phyloP scores from a whole-genome alignment of 37 sponge, comb jelly and placozoan genomes.

The Theonella swinhoei region DNA sequence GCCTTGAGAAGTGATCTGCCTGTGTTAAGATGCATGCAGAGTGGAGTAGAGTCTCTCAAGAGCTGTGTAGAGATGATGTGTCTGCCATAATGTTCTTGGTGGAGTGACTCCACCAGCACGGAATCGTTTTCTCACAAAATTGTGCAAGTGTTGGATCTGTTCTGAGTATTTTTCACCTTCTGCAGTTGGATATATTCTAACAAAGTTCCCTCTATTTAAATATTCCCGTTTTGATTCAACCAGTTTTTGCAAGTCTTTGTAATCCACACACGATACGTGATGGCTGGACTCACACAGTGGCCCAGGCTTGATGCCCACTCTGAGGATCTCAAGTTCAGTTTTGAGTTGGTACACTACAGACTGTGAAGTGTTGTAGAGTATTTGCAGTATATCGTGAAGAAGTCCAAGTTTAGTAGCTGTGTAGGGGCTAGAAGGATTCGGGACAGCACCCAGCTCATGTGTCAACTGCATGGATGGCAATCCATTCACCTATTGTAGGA shows the following conservation, averaged over 20 bases:
- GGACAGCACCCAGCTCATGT: slow-evolving; percentile 79
- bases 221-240: slow-evolving; percentile 61
- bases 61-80: slow-evolving; percentile 61
- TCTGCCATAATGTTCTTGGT: slow-evolving; percentile 48
- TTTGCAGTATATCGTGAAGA: slow-evolving; percentile 76
- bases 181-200: slow-evolving; percentile 65
- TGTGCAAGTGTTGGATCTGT: slow-evolving; percentile 50
- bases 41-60: too few species aligned
- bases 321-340: slow-evolving; percentile 16
- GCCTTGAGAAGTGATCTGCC: too few species aligned
- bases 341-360: slow-evolving; percentile 33
- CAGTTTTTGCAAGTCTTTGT: slow-evolving; percentile 49
- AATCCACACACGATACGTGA: slow-evolving; percentile 62
- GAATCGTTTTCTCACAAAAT: slow-evolving; percentile 17
- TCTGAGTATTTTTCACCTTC: slow-evolving; percentile 50
- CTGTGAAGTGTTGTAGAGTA: slow-evolving; percentile 39
- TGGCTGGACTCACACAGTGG: slow-evolving; percentile 34
- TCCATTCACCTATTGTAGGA: slow-evolving; percentile 89
- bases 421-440: slow-evolving; percentile 70
- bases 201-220: slow-evolving; percentile 59
- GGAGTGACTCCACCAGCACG: neutral
- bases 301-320: slow-evolving; percentile 69
- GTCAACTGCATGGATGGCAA: slow-evolving; percentile 92
- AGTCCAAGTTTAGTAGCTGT: slow-evolving; percentile 82
- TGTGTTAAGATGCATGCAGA: too few species aligned